Percentiles rank a stretch among this genome's conserved stretches.
Evolutionary conservation across 2,113 vertebrate species (phyloP).

Genomic region (Capreolus pygargus): DNA sequence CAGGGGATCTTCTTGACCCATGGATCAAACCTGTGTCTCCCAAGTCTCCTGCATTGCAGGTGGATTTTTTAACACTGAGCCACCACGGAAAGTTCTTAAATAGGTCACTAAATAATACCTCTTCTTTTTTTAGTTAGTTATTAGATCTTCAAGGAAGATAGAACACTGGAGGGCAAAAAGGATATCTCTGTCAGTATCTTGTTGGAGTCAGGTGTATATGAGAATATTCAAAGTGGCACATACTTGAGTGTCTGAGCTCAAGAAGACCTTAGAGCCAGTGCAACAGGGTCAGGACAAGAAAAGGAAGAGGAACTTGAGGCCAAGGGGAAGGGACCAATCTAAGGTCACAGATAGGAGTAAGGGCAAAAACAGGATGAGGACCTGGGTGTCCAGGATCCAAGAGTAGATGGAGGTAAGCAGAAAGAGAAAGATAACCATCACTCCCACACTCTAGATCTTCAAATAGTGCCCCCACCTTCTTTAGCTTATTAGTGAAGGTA

Average conservation of each 20-base stretch:
- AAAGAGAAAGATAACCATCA: fast-evolving
- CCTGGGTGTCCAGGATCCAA: neutral
- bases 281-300: neutral
- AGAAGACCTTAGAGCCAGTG: neutral
- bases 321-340: too few relatives aligned
- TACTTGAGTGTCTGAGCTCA: fast-evolving
- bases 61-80: neutral
- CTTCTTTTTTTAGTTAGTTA: neutral
- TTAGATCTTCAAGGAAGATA: neutral
- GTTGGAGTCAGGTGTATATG: neutral
- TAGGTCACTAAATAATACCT: neutral
- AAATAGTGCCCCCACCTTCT: neutral
- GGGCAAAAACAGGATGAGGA: neutral
- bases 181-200: neutral
- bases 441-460: neutral
- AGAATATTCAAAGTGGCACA: neutral
- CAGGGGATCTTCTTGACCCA: neutral
- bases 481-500: neutral
- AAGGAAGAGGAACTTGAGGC: neutral
- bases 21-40: neutral
- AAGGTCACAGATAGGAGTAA: neutral
- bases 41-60: neutral
- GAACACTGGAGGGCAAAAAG: neutral
- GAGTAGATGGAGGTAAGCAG: neutral
- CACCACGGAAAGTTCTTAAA: neutral